Conservation (phyloP, 1,140 invertebrate species). For the Tetramorium alpestre region DNA sequence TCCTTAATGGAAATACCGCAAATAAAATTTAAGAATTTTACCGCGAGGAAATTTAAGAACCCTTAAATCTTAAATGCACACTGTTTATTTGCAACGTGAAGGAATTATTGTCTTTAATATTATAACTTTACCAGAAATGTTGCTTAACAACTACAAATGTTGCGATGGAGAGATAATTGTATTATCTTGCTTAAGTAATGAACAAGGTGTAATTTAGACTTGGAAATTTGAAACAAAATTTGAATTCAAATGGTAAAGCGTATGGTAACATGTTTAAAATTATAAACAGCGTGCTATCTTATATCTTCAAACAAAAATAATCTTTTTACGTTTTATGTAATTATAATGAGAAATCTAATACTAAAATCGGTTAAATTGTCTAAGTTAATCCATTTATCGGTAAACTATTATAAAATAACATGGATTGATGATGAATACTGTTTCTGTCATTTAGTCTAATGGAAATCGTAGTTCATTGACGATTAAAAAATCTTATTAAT, state of each 20-base stretch:
- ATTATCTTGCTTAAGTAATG: conserved; percentile 6
- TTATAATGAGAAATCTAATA: too few relatives aligned
- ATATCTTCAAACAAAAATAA: conserved; percentile 9
- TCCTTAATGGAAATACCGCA: not conserved
- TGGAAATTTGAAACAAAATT: not conserved
- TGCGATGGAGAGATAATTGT: not conserved
- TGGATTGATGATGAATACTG: not conserved
- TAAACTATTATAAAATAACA: not conserved
- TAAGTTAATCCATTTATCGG: not conserved
- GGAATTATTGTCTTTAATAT: not conserved
- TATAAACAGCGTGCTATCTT: not conserved
- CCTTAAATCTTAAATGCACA: not conserved
- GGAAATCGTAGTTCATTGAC: not conserved
- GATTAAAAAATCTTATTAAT: not conserved
- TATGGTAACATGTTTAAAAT: conserved; percentile 5
- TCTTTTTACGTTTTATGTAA: not conserved
- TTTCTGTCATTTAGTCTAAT: not conserved
- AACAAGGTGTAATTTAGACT: not conserved
- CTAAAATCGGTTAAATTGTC: too few relatives aligned
- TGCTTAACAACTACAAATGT: not conserved
- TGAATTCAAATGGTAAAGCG: not conserved
- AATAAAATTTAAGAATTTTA: conserved; percentile 4
- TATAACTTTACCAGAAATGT: not conserved
- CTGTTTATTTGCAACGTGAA: not conserved
- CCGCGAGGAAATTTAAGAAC: not conserved